phyloP scores from a whole-genome alignment of 2,113 vertebrate species.

The Myrmecobius fasciatus region DNA sequence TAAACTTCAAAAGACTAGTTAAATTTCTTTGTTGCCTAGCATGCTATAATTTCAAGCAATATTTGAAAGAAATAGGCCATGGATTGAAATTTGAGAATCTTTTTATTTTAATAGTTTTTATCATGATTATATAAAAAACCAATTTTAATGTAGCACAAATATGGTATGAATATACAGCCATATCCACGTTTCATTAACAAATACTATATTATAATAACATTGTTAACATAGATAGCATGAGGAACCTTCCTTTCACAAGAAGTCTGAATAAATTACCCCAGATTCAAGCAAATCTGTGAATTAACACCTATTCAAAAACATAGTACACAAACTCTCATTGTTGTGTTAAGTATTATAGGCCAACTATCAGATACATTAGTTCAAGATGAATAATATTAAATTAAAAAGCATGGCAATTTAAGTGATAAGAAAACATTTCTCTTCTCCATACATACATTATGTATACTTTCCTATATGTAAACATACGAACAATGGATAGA shows the following conservation, averaged over 20 bases:
- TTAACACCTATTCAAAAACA: neutral
- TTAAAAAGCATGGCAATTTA: neutral
- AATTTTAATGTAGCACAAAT: neutral
- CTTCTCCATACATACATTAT: neutral
- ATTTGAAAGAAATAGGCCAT: conserved; percentile 3
- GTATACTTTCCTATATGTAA: neutral
- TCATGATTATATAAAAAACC: neutral
- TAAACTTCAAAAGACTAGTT: neutral
- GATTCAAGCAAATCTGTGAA: neutral
- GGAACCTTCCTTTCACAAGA: neutral
- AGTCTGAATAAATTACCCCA: neutral
- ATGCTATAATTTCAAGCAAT: conserved; percentile 17
- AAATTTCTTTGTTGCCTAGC: neutral
- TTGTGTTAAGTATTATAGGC: neutral
- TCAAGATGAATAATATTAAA: neutral
- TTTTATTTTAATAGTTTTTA: conserved; percentile 1
- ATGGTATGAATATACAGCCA: neutral
- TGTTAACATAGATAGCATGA: neutral
- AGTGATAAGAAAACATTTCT: neutral
- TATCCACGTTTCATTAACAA: neutral
- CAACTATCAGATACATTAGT: neutral
- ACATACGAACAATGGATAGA: neutral
- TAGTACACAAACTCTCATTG: neutral
- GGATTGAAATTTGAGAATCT: neutral
- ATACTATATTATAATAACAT: neutral